Evolutionary conservation across 64 coral and sea anemone genomes (phyloP).

Genomic region (Trachythela sp.): DNA sequence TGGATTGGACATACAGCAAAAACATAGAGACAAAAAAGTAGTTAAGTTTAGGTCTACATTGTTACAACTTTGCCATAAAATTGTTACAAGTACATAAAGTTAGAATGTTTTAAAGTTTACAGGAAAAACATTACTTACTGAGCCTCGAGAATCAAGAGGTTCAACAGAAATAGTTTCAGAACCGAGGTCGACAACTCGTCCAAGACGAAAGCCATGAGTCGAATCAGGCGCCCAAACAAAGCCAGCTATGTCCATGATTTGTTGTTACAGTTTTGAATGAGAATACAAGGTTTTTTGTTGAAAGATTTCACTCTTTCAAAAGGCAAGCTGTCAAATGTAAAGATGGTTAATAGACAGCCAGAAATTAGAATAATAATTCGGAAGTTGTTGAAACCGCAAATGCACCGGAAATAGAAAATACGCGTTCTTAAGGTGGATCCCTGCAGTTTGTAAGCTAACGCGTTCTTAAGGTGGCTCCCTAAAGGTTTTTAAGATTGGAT

Average conservation of each 20-base stretch:
- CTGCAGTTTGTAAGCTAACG: too few relatives aligned
- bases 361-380: too few relatives aligned
- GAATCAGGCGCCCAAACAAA: conserved; percentile 92
- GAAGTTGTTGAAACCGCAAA: background rate
- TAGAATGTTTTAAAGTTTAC: background rate
- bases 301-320: background rate
- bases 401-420: background rate
- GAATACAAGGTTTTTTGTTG: background rate
- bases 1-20: background rate
- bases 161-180: conserved; percentile 77
- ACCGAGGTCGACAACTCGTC: conserved; percentile 80
- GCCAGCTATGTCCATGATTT: conserved; percentile 64
- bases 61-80: background rate
- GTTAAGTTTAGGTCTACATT: background rate
- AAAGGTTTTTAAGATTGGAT: background rate
- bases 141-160: conserved; percentile 38
- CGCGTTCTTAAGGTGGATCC: background rate
- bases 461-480: too few relatives aligned
- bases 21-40: background rate
- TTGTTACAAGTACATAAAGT: background rate
- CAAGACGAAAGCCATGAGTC: conserved; percentile 79
- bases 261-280: background rate
- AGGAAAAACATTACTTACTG: background rate
- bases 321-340: background rate
- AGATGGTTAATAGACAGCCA: background rate